Evolutionary conservation across 2,797 vertebrate species (phyloP).

Genomic region (Perdix hodgsoniae): DNA sequence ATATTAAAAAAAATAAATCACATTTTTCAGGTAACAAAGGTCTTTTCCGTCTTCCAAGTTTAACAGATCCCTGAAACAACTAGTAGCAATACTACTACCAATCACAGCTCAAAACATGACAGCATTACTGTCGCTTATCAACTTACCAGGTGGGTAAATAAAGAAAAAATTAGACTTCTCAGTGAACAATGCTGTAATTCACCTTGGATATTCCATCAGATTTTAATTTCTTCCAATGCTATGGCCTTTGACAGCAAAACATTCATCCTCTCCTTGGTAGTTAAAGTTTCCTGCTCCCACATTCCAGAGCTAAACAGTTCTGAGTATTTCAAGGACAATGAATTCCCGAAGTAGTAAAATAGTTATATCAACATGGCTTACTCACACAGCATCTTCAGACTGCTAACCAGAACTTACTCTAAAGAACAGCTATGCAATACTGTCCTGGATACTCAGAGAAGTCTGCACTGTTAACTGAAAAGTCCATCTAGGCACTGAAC

Average conservation of each 20-base stretch:
- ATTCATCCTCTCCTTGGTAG: background rate
- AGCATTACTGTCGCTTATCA: background rate
- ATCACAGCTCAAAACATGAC: background rate
- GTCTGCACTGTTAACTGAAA: background rate
- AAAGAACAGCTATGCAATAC: background rate
- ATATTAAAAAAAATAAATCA: background rate
- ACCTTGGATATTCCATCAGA: background rate
- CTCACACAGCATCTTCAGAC: background rate
- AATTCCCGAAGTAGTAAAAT: background rate
- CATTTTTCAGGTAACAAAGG: background rate
- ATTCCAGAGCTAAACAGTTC: background rate
- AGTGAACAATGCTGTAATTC: background rate
- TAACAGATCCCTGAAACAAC: background rate
- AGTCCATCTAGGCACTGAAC: background rate
- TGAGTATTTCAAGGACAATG: background rate
- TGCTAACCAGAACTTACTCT: background rate
- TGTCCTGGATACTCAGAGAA: background rate
- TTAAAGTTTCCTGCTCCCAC: background rate
- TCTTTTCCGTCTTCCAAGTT: background rate
- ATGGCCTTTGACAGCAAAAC: background rate
- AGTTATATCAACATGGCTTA: fast-evolving
- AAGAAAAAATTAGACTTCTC: background rate
- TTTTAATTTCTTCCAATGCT: background rate
- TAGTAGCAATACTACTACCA: background rate
- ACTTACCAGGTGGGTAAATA: too few relatives aligned